Evolutionary conservation across 2,113 vertebrate genomes (phyloP).

Genomic region (Peromyscus polionotus): DNA sequence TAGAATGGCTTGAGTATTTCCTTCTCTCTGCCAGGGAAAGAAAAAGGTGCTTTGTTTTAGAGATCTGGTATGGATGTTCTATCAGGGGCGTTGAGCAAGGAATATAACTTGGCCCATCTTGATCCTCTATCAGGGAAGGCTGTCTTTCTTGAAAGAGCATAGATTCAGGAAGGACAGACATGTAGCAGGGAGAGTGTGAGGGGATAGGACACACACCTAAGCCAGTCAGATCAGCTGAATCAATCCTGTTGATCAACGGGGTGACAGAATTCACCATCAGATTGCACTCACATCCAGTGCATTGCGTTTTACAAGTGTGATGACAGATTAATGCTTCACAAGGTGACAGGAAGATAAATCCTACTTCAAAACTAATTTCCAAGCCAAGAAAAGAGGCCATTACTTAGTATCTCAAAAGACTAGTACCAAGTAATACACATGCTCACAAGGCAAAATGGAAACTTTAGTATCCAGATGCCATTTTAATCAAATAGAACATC

Average conservation of each 20-base stretch:
- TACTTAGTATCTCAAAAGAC: conserved; percentile 31
- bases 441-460: conserved; percentile 51
- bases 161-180: background rate
- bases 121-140: accelerated
- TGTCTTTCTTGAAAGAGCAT: background rate
- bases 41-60: conserved; percentile 37
- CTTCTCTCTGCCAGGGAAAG: conserved; percentile 6
- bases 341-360: conserved; percentile 40
- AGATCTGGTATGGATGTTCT: background rate
- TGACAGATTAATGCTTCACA: conserved; percentile 32
- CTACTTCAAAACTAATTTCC: conserved; percentile 14
- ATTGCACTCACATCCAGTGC: background rate
- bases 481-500: conserved; percentile 33
- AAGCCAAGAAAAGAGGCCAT: background rate
- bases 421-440: background rate
- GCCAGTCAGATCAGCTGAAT: background rate
- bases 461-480: background rate
- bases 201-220: background rate
- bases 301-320: conserved; percentile 27
- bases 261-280: background rate
- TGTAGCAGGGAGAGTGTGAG: background rate
- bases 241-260: background rate
- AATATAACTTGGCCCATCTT: background rate
- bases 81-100: background rate
- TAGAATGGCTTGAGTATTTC: background rate